Conservation (phyloP, 2,113 vertebrate genomes). For the Potamarius usumacintae region DNA sequence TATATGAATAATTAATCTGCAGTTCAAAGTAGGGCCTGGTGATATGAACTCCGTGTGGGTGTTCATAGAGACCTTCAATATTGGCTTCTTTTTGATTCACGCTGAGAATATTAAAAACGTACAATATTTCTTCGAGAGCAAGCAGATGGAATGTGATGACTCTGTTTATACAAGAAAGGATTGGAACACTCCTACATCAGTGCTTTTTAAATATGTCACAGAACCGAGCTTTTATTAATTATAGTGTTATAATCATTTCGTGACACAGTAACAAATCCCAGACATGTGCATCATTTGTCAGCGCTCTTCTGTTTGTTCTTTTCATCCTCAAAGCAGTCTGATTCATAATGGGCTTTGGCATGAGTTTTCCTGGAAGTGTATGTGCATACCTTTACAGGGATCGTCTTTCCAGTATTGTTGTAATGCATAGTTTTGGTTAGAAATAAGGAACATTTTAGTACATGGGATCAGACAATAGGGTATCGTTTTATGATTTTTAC, state of each 20-base stretch:
- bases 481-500: neutral
- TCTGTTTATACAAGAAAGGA: neutral
- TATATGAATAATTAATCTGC: slow-evolving; percentile 32
- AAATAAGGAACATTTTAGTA: neutral
- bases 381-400: neutral
- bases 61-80: neutral
- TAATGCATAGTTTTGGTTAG: slow-evolving; percentile 13
- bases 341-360: neutral
- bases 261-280: slow-evolving; percentile 24
- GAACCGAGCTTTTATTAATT: slow-evolving; percentile 15
- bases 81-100: slow-evolving; percentile 8
- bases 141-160: slow-evolving; percentile 12
- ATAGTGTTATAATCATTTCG: slow-evolving; percentile 13
- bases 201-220: slow-evolving; percentile 1
- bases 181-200: neutral
- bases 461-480: neutral
- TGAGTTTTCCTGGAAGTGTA: neutral
- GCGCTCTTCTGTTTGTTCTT: slow-evolving; percentile 8
- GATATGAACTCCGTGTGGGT: neutral
- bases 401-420: neutral
- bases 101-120: neutral
- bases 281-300: slow-evolving; percentile 2
- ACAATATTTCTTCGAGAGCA: slow-evolving; percentile 11
- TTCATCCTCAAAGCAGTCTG: slow-evolving; percentile 3
- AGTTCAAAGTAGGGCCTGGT: slow-evolving; percentile 10